Conservation (phyloP, 2,888 invertebrate genomes). For the Cataglyphis albicans region DNA sequence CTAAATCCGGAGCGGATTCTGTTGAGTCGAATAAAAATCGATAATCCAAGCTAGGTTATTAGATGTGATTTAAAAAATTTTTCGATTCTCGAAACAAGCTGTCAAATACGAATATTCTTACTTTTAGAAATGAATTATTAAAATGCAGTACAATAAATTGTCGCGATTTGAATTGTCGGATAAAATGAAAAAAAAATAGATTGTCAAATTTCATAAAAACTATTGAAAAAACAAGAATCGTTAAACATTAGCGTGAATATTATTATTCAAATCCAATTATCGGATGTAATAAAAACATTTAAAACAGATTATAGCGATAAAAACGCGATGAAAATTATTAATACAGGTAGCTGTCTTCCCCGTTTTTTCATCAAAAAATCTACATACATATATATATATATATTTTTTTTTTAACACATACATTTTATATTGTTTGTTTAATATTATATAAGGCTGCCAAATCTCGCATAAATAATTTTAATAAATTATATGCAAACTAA, state of each 20-base stretch:
- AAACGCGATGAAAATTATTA: not conserved
- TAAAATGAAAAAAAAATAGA: not conserved
- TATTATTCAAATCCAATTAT: conserved; percentile 23
- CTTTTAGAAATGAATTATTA: not conserved
- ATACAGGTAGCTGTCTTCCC: not conserved
- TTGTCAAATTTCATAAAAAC: conserved; percentile 19
- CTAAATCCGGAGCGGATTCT: not conserved
- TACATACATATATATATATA: not conserved
- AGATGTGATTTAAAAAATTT: conserved; percentile 14
- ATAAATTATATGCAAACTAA: not conserved
- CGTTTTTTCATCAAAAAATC: not conserved
- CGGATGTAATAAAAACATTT: not conserved
- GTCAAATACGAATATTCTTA: conserved; percentile 6
- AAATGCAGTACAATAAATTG: conserved; percentile 1
- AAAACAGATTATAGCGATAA: not conserved
- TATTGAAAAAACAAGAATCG: not conserved
- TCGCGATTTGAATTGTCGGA: not conserved
- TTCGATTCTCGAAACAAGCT: not conserved
- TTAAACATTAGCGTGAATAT: not conserved
- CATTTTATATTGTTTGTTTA: not conserved
- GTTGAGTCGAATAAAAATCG: not conserved
- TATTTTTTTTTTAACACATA: not conserved
- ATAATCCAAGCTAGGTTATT: conserved; percentile 10
- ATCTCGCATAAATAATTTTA: not conserved
- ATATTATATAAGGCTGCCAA: not conserved